Conservation (phyloP, 2,888 invertebrate species). For the Sinodicranocentrus sp. region DNA sequence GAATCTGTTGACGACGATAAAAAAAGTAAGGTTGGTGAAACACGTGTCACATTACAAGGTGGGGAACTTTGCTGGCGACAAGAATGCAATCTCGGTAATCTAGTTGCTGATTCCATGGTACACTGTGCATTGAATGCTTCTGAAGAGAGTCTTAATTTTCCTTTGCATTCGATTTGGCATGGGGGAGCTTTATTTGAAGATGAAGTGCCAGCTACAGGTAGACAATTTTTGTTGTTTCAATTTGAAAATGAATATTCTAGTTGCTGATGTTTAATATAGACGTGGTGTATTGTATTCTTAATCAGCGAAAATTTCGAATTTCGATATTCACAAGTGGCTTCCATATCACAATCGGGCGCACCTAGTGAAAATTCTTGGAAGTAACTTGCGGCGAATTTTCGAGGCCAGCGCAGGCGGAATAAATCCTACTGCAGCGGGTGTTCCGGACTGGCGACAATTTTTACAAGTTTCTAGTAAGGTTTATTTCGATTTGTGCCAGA, state of each 20-base stretch:
- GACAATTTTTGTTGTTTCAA: too few species aligned
- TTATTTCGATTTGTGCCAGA: conserved; percentile 3
- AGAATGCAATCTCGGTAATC: conserved; percentile 74
- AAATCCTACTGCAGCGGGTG: conserved; percentile 14
- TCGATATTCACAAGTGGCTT: conserved; percentile 73
- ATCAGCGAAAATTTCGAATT: background rate
- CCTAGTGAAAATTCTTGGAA: conserved; percentile 67
- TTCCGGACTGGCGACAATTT: conserved; percentile 74
- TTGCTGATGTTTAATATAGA: too few species aligned
- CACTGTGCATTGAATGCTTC: conserved; percentile 68
- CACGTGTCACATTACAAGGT: conserved; percentile 18
- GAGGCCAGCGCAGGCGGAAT: conserved; percentile 65
- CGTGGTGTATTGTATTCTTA: too few species aligned
- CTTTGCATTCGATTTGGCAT: conserved; percentile 73
- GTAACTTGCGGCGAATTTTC: conserved; percentile 66
- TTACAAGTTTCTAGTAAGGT: conserved; percentile 75
- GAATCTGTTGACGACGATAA: background rate
- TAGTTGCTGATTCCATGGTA: conserved; percentile 74
- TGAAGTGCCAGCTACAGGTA: background rate
- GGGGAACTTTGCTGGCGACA: conserved; percentile 64
- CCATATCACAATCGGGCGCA: conserved; percentile 73
- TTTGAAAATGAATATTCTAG: too few species aligned
- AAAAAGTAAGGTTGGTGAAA: conserved; percentile 3
- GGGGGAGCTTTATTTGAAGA: conserved; percentile 72
- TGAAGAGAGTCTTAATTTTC: background rate